Conservation (phyloP, 1,140 invertebrate genomes). For the Drosophila teissieri region DNA sequence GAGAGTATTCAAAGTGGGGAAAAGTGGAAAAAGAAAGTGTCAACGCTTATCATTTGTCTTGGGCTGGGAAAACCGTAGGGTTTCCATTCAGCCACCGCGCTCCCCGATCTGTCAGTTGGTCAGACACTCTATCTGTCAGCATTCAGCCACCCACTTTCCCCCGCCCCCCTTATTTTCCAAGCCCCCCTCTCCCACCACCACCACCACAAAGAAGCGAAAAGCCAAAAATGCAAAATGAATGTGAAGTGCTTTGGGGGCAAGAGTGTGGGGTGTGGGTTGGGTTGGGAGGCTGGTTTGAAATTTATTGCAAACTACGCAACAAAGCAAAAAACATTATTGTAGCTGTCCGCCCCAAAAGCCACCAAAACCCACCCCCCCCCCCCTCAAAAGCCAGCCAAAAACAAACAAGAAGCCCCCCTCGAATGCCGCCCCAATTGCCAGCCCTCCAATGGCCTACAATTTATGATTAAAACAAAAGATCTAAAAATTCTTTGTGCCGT, state of each 20-base stretch:
- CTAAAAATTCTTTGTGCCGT: slow-evolving; percentile 45
- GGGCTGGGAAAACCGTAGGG: slow-evolving; percentile 14
- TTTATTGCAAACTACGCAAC: slow-evolving; percentile 71
- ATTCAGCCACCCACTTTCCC: slow-evolving; percentile 13
- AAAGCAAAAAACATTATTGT: slow-evolving; percentile 50
- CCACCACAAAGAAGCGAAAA: slow-evolving; percentile 39
- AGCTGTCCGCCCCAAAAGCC: slow-evolving; percentile 25
- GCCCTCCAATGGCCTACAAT: slow-evolving; percentile 37
- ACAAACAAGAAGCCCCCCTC: neutral
- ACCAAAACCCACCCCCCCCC: neutral
- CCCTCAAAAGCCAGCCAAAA: neutral
- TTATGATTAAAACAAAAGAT: slow-evolving; percentile 78
- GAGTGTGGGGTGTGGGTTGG: neutral
- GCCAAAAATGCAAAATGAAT: slow-evolving; percentile 77
- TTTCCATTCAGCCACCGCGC: neutral
- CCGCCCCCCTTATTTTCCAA: neutral
- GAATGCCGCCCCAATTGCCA: too few species aligned
- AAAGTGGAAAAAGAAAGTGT: slow-evolving; percentile 40
- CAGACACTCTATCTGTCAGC: slow-evolving; percentile 45
- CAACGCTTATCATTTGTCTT: slow-evolving; percentile 68
- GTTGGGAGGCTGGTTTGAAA: slow-evolving; percentile 35
- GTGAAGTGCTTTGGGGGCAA: slow-evolving; percentile 44
- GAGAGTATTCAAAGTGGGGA: slow-evolving; percentile 7
- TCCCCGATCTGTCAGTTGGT: slow-evolving; percentile 35
- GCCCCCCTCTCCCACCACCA: neutral